Base-by-base conservation (phyloP, 2,113 vertebrate species). In the Pseudopipra pipra region DNA sequence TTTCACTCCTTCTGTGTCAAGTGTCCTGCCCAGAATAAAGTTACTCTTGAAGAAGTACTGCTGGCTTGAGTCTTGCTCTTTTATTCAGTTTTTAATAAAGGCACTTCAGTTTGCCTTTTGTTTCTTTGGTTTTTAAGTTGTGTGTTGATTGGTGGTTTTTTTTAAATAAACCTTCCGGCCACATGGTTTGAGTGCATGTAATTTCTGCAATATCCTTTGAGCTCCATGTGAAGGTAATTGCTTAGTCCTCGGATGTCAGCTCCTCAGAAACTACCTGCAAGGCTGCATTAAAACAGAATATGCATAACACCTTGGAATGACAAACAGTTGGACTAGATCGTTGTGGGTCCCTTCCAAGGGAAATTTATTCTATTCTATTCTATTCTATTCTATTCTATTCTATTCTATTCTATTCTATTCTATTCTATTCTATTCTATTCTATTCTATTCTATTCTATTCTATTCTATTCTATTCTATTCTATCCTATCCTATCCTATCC, bases 11-110 rank as follows among this genome's bases (percentile, higher is more conserved):
- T 91, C 65, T 89, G 52, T 95, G 86, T 96, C 77, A 87, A 96
- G 43, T 93, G 59, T 94, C 47, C 77, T 97, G 73, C 80, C 94
- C 74, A 61, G 74, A 98, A 97, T 98, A 98, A 98, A 98, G 72
- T 87, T 89, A 87, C 41, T 92, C 20, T 89, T 96, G 79, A 96
- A 90, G 93, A 96, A 96, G 51, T 39, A 24, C 47, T 74, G 31
- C 76, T 76, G 65, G 84, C 37, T 39, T 24, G 35, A n/a, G 19
- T 75, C 55, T 81, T 49, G 11, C 12, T 37, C 5, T 92, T 85
- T 86, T 47, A 68, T 43, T 93, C 12, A 7, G 9, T 16, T 79
- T 90, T 78, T 87, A 91, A 63, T 80, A 90, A 66, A 59, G 54
- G 15, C 18, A 8, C 14, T 65, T 82, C 5, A 28, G 6, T 82